Percentiles rank a stretch among this genome's conserved stretches.
Evolutionary conservation across 2,113 vertebrate genomes (phyloP).

Genomic region (Phainopepla nitens): DNA sequence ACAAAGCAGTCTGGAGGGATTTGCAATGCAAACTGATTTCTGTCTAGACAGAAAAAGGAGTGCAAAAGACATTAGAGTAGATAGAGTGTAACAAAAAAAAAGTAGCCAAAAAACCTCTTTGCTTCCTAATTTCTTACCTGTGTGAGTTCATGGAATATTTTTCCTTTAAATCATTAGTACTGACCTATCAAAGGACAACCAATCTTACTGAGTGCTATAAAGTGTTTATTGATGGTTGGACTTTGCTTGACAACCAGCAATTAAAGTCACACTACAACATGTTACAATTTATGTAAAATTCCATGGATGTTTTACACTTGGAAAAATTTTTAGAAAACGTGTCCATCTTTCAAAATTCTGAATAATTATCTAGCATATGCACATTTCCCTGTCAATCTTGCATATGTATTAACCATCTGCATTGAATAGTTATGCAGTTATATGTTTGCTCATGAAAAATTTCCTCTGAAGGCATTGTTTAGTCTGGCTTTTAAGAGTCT

Average conservation of each 20-base stretch:
- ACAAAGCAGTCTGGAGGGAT: conserved; percentile 71
- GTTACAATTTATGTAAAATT: not conserved
- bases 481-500: not conserved
- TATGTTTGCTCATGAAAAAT: not conserved
- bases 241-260: not conserved
- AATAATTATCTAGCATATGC: not conserved
- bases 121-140: conserved; percentile 30
- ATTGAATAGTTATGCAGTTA: not conserved
- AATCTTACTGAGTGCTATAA: not conserved
- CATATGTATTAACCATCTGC: not conserved
- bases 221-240: not conserved
- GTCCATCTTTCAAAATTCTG: not conserved
- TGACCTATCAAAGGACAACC: not conserved
- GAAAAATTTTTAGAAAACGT: not conserved
- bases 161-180: conserved; percentile 2
- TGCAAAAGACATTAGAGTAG: conserved; percentile 72
- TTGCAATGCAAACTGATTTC: conserved; percentile 70
- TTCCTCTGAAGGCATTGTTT: not conserved
- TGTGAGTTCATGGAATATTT: conserved; percentile 4
- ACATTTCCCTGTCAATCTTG: not conserved
- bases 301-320: not conserved
- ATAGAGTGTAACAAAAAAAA: conserved; percentile 8
- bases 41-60: conserved; percentile 79
- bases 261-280: not conserved
- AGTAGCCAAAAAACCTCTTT: conserved; percentile 16